A percentile compares a stretch with the other conserved stretches of the same genome.
These are phyloP conservation scores for Microchrysa polita DNA, from an alignment of 2,888 invertebrate species.

Conservation along the genomic window DNA sequence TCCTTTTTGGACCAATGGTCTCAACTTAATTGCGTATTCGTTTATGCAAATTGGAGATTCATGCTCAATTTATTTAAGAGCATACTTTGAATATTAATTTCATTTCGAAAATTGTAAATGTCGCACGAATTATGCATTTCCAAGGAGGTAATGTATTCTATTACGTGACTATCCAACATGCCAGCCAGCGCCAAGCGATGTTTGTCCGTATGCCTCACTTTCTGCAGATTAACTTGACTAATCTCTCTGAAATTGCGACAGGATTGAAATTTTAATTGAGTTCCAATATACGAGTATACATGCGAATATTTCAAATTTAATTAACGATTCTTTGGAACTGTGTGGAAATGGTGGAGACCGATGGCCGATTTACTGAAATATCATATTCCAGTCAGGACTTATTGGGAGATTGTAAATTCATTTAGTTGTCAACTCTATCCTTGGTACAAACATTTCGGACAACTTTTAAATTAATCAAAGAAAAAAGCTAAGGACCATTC, in stretches of 20 bases:
- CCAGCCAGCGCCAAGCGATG: neutral
- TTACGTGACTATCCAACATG: slow-evolving; percentile 36
- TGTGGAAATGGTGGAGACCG: no score
- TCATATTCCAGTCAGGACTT: no score
- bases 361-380: no score
- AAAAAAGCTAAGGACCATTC: no score
- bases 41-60: slow-evolving; percentile 44
- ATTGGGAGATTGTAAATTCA: no score
- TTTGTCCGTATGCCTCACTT: slow-evolving; percentile 28
- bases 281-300: slow-evolving; percentile 34
- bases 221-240: slow-evolving; percentile 38
- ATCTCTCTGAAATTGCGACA: slow-evolving; percentile 36
- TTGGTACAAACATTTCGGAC: no score
- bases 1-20: neutral
- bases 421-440: no score
- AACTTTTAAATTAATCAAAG: no score
- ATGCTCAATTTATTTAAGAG: slow-evolving; percentile 44
- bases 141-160: slow-evolving; percentile 40
- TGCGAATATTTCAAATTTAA: slow-evolving; percentile 23
- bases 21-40: slow-evolving; percentile 35
- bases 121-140: slow-evolving; percentile 38
- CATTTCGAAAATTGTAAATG: slow-evolving; percentile 38
- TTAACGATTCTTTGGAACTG: slow-evolving; percentile 5
- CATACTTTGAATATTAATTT: slow-evolving; percentile 43
- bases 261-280: slow-evolving; percentile 42